These are phyloP conservation scores for Diadegma fenestrale DNA, from an alignment of 2,888 invertebrate genomes.

Conservation along the genomic window DNA sequence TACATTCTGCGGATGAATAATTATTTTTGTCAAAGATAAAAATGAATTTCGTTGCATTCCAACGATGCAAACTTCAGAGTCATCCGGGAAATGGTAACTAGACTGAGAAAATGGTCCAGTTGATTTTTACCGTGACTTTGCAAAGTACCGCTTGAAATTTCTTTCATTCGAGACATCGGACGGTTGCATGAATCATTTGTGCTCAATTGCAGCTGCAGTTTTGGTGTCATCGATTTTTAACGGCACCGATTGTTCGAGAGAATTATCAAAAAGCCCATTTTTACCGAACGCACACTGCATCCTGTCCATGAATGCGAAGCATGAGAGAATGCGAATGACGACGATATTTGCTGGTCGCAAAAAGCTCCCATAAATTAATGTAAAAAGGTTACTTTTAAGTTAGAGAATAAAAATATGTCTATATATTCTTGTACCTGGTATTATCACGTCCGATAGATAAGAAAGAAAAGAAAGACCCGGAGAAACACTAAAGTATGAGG, in stretches of 20 bases:
- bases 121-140: too few species aligned
- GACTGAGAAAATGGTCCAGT: too few species aligned
- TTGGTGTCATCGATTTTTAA: background rate
- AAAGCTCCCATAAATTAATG: constrained; percentile 37
- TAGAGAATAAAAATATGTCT: constrained; percentile 15
- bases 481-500: constrained; percentile 31
- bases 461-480: constrained; percentile 10
- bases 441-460: constrained; percentile 37
- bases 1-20: too few species aligned
- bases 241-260: background rate
- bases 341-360: constrained; percentile 59
- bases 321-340: constrained; percentile 70
- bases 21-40: too few species aligned
- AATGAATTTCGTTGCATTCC: too few species aligned
- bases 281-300: constrained; percentile 54
- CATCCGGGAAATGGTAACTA: too few species aligned
- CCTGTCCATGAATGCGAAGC: constrained; percentile 68
- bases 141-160: too few species aligned
- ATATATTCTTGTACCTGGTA: constrained; percentile 29
- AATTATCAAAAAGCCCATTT: background rate
- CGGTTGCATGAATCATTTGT: too few species aligned
- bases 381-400: constrained; percentile 27
- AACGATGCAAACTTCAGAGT: too few species aligned
- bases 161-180: too few species aligned
- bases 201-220: background rate